Evolutionary conservation across 2,888 invertebrate genomes (phyloP).

Genomic region (Amphipoea lucens): DNA sequence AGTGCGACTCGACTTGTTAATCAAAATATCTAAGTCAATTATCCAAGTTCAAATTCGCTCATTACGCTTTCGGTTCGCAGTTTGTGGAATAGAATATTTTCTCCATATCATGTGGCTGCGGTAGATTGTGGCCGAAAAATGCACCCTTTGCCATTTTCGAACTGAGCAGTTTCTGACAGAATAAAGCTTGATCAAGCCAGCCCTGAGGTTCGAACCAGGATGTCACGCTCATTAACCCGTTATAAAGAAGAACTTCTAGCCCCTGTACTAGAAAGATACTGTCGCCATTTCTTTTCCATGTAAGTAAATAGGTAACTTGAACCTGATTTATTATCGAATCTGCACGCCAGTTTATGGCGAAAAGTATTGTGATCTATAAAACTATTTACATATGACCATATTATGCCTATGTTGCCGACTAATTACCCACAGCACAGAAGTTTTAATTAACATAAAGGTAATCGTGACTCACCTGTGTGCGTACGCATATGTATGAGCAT

Average conservation of each 20-base stretch:
- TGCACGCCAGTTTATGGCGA: not conserved
- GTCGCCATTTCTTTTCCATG: not conserved
- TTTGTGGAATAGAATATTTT: not conserved
- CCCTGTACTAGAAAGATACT: not conserved
- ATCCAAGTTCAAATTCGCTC: not conserved
- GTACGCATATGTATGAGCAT: constrained; percentile 94
- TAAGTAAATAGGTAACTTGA: too few relatives aligned
- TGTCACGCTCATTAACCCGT: not conserved
- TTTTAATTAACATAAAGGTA: not conserved
- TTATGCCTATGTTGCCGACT: not conserved
- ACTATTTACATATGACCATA: not conserved
- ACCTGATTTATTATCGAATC: not conserved
- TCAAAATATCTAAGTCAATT: not conserved
- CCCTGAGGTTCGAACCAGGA: not conserved
- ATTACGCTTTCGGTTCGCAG: not conserved
- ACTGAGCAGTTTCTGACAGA: not conserved
- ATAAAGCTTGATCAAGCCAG: not conserved
- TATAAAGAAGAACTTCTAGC: not conserved
- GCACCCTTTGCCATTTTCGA: not conserved
- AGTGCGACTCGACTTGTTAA: not conserved
- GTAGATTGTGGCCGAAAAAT: not conserved
- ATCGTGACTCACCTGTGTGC: constrained; percentile 90
- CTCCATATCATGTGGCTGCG: not conserved
- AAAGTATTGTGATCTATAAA: not conserved
- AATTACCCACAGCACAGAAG: too few relatives aligned